These are phyloP conservation scores for Larimichthys polyactis DNA, from an alignment of 2,113 vertebrate genomes.

Conservation along the genomic window DNA sequence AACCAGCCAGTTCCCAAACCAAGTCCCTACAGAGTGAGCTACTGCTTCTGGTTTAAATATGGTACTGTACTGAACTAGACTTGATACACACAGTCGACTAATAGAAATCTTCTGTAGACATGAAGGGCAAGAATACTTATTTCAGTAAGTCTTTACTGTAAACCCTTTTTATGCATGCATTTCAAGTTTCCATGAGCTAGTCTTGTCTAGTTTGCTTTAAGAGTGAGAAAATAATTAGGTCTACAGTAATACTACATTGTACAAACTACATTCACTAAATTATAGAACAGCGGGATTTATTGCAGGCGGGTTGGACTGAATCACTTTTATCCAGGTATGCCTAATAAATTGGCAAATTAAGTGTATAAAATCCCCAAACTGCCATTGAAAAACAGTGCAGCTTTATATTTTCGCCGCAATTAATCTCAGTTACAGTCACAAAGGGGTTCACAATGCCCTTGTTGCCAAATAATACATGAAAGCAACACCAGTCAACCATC, in stretches of 20 bases:
- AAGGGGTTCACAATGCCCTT: background rate
- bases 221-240: too few relatives aligned
- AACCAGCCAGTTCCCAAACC: too few relatives aligned
- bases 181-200: too few relatives aligned
- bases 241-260: too few relatives aligned
- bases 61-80: background rate
- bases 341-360: background rate
- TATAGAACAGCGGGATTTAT: background rate
- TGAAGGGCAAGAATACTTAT: background rate
- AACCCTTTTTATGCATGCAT: too few relatives aligned
- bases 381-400: background rate
- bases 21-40: too few relatives aligned
- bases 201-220: too few relatives aligned
- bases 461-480: slow-evolving; percentile 23
- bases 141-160: background rate
- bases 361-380: background rate
- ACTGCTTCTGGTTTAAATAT: too few relatives aligned
- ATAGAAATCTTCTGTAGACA: background rate
- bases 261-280: too few relatives aligned
- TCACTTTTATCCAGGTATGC: background rate
- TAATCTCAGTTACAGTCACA: slow-evolving; percentile 28
- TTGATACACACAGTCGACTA: background rate
- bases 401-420: slow-evolving; percentile 7
- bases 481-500: background rate
- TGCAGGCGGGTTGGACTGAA: background rate